Conservation (phyloP, 2,888 invertebrate genomes). For the Eucriotettix oculatus region DNA sequence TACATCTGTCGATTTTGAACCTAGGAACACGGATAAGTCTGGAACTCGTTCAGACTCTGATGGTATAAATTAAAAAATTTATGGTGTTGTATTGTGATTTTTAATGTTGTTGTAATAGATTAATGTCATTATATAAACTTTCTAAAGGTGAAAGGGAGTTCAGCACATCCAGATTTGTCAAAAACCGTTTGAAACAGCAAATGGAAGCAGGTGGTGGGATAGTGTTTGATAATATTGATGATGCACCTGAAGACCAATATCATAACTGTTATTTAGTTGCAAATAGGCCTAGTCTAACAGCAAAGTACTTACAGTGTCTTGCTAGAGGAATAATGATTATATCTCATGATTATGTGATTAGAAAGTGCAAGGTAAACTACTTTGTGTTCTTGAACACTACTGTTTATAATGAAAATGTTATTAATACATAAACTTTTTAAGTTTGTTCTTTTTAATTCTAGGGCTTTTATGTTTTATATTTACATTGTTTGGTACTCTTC, state of each 20-base stretch:
- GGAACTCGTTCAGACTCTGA: constrained; percentile 6
- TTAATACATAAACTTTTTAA: no score
- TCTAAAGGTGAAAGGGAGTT: constrained; percentile 33
- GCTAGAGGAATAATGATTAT: neutral
- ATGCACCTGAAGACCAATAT: constrained; percentile 30
- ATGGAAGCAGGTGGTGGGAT: constrained; percentile 44
- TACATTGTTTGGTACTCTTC: no score
- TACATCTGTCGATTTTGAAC: constrained; percentile 30
- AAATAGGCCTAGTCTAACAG: neutral
- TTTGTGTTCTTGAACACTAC: no score
- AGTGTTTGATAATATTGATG: constrained; percentile 32
- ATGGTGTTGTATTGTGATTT: neutral
- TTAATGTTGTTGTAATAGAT: no score
- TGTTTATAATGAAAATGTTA: no score
- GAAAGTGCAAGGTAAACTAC: neutral
- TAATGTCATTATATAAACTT: no score
- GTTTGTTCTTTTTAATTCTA: no score
- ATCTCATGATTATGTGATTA: neutral
- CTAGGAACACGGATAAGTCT: constrained; percentile 16
- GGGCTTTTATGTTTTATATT: no score
- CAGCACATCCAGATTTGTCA: constrained; percentile 29
- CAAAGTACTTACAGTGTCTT: neutral
- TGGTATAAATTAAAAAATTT: neutral
- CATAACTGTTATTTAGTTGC: neutral
- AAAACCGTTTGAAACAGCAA: constrained; percentile 40